Conservation (phyloP, 2,113 vertebrate genomes). For the Panthera uncia region DNA sequence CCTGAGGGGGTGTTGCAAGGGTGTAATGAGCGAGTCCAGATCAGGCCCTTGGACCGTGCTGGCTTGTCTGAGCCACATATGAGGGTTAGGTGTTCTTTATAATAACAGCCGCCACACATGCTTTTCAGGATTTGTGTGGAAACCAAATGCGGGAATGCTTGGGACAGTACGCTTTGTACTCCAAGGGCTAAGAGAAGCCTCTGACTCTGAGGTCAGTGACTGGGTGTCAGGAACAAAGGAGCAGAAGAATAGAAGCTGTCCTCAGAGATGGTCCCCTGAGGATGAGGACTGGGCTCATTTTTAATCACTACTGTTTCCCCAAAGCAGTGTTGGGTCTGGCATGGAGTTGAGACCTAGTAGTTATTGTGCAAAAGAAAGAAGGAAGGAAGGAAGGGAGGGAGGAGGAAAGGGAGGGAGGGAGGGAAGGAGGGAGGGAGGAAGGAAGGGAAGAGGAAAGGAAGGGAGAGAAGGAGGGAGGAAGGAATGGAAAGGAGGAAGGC, state of each 20-base stretch:
- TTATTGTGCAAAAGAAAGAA: not conserved
- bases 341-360: not conserved
- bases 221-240: not conserved
- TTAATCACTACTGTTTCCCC: not conserved
- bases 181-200: not conserved
- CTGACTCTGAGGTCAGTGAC: not conserved
- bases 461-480: not conserved
- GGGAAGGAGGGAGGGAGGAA: not conserved
- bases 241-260: not conserved
- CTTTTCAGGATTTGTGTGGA: not conserved
- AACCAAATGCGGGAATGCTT: no score
- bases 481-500: accelerated
- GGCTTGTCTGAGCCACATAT: not conserved
- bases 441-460: not conserved
- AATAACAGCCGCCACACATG: not conserved
- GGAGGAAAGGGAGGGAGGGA: not conserved
- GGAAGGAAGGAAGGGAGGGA: not conserved
- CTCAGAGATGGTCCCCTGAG: not conserved
- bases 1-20: not conserved
- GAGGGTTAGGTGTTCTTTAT: not conserved
- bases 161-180: not conserved
- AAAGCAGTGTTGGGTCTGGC: not conserved
- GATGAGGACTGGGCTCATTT: not conserved
- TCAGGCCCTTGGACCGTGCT: not conserved
- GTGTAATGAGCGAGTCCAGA: not conserved